Evolutionary conservation across 2,113 vertebrate species (phyloP).

Genomic region (Circaetus gallicus): DNA sequence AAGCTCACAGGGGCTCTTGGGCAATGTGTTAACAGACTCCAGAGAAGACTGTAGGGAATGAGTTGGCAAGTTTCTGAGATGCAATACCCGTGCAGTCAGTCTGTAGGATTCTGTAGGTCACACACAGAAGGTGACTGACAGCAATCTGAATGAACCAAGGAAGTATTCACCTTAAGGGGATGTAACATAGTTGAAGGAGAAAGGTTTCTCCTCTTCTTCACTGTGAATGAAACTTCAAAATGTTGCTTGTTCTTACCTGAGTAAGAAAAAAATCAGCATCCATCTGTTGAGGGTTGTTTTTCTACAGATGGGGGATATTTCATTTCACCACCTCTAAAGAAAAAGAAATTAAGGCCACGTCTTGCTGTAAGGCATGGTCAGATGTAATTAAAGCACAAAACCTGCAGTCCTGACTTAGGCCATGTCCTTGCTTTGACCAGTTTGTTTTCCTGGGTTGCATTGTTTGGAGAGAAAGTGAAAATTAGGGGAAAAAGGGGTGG

Average conservation of each 20-base stretch:
- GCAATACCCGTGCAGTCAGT: background rate
- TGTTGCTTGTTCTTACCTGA: background rate
- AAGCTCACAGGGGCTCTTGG: background rate
- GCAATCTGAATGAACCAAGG: background rate
- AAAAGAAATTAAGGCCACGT: background rate
- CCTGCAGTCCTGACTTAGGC: background rate
- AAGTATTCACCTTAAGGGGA: background rate
- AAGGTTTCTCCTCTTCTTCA: background rate
- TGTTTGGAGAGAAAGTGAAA: background rate
- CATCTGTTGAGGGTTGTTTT: background rate
- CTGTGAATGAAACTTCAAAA: background rate
- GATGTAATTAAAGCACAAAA: background rate
- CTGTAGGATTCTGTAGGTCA: background rate
- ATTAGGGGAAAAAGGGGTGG: background rate
- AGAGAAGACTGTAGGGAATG: accelerated
- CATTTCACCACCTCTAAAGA: background rate
- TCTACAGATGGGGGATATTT: background rate
- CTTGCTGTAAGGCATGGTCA: background rate
- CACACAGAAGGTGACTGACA: background rate
- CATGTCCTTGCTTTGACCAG: background rate
- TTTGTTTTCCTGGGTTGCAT: background rate
- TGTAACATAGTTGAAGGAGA: background rate
- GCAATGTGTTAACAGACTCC: background rate
- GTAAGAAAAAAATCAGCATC: background rate
- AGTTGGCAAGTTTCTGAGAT: background rate